Evolutionary conservation across 2,888 invertebrate genomes (phyloP).

Genomic region (Caenorhabditis sp.): DNA sequence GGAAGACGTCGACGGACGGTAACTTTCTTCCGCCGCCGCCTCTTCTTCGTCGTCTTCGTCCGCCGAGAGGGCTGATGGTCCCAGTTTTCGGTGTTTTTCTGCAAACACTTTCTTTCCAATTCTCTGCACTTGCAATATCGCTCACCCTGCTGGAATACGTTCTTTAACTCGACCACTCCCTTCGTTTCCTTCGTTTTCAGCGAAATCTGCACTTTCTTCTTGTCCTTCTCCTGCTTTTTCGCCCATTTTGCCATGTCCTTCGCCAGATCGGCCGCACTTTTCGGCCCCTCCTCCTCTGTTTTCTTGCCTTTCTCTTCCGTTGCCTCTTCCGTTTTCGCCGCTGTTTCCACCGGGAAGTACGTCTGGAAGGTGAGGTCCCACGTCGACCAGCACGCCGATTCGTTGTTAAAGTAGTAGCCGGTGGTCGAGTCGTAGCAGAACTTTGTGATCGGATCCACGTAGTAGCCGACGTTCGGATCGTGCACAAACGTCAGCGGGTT

Average conservation of each 20-base stretch:
- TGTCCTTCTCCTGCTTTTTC: conserved; percentile 95
- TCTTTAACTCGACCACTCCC: conserved; percentile 57
- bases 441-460: conserved; percentile 92
- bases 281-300: conserved; percentile 69
- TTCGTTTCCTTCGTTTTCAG: conserved; percentile 54
- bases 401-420: conserved; percentile 92
- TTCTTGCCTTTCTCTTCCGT: conserved; percentile 26
- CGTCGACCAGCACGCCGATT: conserved; percentile 91
- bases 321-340: conserved; percentile 1
- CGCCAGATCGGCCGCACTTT: conserved; percentile 76
- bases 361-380: conserved; percentile 85
- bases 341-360: conserved; percentile 66
- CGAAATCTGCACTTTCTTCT: conserved; percentile 80
- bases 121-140: too few species aligned
- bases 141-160: conserved; percentile 55
- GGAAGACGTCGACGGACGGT: conserved; percentile 4
- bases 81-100: conserved; percentile 31
- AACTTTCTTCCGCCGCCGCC: background rate
- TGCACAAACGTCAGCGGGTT: conserved; percentile 93
- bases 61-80: background rate
- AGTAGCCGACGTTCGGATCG: conserved; percentile 95
- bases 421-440: conserved; percentile 91
- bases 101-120: background rate
- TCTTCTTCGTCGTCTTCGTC: conserved; percentile 41
- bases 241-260: conserved; percentile 94